A percentile compares a stretch with the other conserved stretches of the same genome.
phyloP scores from a whole-genome alignment of 2,888 invertebrate species.

The Leucozona laternaria region DNA sequence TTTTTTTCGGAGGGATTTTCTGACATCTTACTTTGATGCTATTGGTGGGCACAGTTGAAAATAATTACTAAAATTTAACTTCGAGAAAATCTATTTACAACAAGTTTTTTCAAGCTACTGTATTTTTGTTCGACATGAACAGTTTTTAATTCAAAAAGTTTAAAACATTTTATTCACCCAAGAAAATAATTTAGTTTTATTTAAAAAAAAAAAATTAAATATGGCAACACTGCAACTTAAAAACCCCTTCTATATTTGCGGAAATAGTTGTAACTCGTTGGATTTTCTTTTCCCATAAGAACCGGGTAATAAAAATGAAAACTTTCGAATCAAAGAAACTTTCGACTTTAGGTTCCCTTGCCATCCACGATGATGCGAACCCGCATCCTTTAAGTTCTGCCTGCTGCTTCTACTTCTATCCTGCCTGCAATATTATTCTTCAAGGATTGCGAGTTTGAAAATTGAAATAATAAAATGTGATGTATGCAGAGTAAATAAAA shows the following conservation, averaged over 20 bases:
- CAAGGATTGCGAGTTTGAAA: constrained; percentile 61
- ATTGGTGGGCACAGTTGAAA: too few species aligned
- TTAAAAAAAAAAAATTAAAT: neutral
- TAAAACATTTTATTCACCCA: neutral
- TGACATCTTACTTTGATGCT: too few species aligned
- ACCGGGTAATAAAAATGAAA: constrained; percentile 55
- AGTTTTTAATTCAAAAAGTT: neutral
- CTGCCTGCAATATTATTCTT: constrained; percentile 39
- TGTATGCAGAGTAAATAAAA: constrained; percentile 66
- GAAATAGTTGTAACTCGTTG: constrained; percentile 68
- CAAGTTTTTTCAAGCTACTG: too few species aligned
- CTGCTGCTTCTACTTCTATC: neutral
- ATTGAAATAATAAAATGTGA: constrained; percentile 73
- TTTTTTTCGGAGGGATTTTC: too few species aligned
- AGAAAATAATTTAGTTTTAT: neutral
- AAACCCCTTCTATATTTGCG: constrained; percentile 47
- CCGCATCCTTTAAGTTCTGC: constrained; percentile 7
- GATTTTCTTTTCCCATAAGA: constrained; percentile 45
- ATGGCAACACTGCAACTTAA: constrained; percentile 1
- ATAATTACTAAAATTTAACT: too few species aligned
- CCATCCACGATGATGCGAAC: neutral
- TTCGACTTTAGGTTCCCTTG: constrained; percentile 30
- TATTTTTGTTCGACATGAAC: too few species aligned
- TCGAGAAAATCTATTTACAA: too few species aligned
- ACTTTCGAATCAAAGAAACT: constrained; percentile 71